These are phyloP conservation scores for Aphaenogaster rudis DNA, from an alignment of 1,140 invertebrate genomes.

Conservation along the genomic window DNA sequence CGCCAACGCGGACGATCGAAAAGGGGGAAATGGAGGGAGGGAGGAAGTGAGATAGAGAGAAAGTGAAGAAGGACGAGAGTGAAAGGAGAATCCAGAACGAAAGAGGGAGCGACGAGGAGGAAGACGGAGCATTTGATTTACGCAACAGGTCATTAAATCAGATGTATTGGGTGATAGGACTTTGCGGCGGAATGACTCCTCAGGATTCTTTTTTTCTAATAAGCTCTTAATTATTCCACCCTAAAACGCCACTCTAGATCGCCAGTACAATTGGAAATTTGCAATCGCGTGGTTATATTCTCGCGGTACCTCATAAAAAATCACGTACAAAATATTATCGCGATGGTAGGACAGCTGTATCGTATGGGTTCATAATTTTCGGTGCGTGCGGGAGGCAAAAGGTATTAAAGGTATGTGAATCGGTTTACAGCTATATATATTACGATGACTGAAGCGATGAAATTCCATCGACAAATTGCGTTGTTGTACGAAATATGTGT, in stretches of 20 bases:
- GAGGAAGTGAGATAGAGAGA: slow-evolving; percentile 46
- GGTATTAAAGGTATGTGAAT: slow-evolving; percentile 10
- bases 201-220: slow-evolving; percentile 64
- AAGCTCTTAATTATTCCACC: slow-evolving; percentile 80
- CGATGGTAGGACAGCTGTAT: not conserved
- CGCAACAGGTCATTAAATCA: slow-evolving; percentile 79
- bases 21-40: slow-evolving; percentile 15
- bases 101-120: slow-evolving; percentile 22
- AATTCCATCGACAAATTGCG: slow-evolving; percentile 6
- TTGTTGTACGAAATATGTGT: not conserved
- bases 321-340: not conserved
- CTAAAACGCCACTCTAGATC: not conserved
- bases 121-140: slow-evolving; percentile 77
- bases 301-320: not conserved
- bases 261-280: not conserved
- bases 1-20: slow-evolving; percentile 47
- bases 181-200: slow-evolving; percentile 70
- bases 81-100: slow-evolving; percentile 36
- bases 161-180: slow-evolving; percentile 76
- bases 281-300: slow-evolving; percentile 8
- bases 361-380: slow-evolving; percentile 13
- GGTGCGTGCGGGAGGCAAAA: not conserved
- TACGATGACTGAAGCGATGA: not conserved
- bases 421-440: slow-evolving; percentile 9
- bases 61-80: slow-evolving; percentile 59